A percentile compares a stretch with the other conserved stretches of the same genome.
These are phyloP conservation scores for Ochotona princeps DNA, from an alignment of 2,113 vertebrate genomes.

Conservation along the genomic window DNA sequence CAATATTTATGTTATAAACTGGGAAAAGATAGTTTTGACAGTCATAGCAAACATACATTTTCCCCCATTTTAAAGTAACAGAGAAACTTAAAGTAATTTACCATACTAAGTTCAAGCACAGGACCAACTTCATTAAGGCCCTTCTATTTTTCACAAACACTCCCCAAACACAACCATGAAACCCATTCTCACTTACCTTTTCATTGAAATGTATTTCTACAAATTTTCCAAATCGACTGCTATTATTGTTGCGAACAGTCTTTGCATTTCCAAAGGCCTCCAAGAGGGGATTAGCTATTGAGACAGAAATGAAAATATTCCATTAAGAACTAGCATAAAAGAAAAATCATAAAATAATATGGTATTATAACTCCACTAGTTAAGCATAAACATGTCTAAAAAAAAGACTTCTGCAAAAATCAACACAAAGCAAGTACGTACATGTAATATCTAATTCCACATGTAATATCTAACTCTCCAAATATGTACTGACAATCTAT, in stretches of 20 bases:
- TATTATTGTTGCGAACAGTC: slow-evolving; percentile 99
- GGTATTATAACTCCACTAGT: neutral
- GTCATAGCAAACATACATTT: neutral
- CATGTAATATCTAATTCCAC: slow-evolving; percentile 18
- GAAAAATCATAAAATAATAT: slow-evolving; percentile 30
- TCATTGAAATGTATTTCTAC: slow-evolving; percentile 99
- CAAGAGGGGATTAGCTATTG: slow-evolving; percentile 95
- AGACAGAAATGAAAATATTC: slow-evolving; percentile 54
- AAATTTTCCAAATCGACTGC: slow-evolving; percentile 98
- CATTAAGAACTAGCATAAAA: neutral
- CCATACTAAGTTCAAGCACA: neutral
- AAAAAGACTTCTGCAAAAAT: neutral
- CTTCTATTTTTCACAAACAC: neutral
- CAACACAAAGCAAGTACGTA: no score
- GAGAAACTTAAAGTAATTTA: slow-evolving; percentile 20
- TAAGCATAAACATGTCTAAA: neutral
- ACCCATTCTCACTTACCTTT: slow-evolving; percentile 88
- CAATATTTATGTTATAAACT: neutral
- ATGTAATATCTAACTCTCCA: slow-evolving; percentile 25
- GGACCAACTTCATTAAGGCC: neutral
- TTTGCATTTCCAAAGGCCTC: slow-evolving; percentile 99
- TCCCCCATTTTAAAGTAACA: slow-evolving; percentile 29
- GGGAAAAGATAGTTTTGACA: neutral
- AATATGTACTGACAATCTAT: neutral
- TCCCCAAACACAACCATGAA: slow-evolving; percentile 15